A percentile compares a stretch with the other conserved stretches of the same genome.
Conservation (phyloP, 2,888 invertebrate genomes). For the Andrena bicolor region DNA sequence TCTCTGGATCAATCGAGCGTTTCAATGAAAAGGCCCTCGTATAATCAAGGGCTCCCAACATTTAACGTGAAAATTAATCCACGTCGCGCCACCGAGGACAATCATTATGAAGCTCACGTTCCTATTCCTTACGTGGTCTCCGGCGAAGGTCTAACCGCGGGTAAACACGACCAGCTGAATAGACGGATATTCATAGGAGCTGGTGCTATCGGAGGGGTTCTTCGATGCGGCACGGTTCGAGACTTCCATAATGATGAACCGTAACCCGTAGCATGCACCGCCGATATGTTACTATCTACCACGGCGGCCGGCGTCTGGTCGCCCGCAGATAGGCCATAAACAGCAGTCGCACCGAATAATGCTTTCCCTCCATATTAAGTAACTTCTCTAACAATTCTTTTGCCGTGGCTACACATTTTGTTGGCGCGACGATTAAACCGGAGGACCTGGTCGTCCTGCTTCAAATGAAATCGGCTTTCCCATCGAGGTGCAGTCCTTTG, state of each 20-base stretch:
- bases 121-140: constrained; percentile 62
- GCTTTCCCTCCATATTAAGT: constrained; percentile 77
- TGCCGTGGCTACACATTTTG: background rate
- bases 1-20: background rate
- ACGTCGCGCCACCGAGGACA: background rate
- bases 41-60: background rate
- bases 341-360: constrained; percentile 66
- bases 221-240: constrained; percentile 64
- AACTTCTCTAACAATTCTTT: constrained; percentile 28
- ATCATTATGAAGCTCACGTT: constrained; percentile 64
- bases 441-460: too few species aligned
- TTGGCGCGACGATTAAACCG: too few species aligned
- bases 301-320: constrained; percentile 63
- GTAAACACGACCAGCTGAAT: constrained; percentile 72
- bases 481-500: too few species aligned
- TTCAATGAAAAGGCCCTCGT: background rate
- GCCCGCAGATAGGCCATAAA: constrained; percentile 67
- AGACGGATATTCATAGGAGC: constrained; percentile 71
- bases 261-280: constrained; percentile 77
- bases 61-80: constrained; percentile 33
- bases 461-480: too few species aligned
- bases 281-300: constrained; percentile 76
- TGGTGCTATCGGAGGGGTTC: constrained; percentile 56
- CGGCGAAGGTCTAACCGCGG: constrained; percentile 41
- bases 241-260: constrained; percentile 81